Conservation (phyloP, 2,113 vertebrate genomes). For the Lycocorax pyrrhopterus region DNA sequence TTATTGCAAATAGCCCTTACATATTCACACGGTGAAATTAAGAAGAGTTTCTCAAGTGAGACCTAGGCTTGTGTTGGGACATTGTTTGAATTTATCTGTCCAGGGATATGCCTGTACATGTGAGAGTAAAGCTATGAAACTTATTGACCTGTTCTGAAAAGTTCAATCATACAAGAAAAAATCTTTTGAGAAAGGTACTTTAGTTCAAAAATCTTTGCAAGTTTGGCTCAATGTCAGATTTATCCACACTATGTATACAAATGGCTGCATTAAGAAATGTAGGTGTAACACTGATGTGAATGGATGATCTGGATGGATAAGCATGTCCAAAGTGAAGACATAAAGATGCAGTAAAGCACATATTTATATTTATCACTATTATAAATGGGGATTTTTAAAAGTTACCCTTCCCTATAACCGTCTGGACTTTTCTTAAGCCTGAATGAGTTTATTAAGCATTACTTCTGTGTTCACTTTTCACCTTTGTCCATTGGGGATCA, state of each 20-base stretch:
- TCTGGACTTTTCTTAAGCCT: not conserved
- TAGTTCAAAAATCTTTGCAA: not conserved
- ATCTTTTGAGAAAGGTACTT: not conserved
- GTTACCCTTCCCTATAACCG: not conserved
- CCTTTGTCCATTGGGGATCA: not conserved
- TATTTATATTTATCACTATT: not conserved
- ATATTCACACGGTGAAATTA: not conserved
- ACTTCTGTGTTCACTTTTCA: not conserved
- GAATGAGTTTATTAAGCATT: not conserved
- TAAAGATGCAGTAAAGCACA: not conserved
- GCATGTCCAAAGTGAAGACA: not conserved
- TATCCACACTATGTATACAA: not conserved
- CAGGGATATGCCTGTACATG: not conserved
- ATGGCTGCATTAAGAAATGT: not conserved
- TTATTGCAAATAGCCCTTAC: not conserved
- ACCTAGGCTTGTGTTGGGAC: not conserved
- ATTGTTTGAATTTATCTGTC: not conserved
- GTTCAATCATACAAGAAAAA: not conserved
- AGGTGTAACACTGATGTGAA: not conserved
- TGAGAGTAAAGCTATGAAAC: not conserved
- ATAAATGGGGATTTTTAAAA: not conserved
- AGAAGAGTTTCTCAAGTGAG: not conserved
- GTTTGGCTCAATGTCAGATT: not conserved
- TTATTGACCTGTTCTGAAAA: not conserved
- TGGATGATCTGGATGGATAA: not conserved